Evolutionary conservation across 2,888 invertebrate species (phyloP).

Genomic region (Diaperis boleti): DNA sequence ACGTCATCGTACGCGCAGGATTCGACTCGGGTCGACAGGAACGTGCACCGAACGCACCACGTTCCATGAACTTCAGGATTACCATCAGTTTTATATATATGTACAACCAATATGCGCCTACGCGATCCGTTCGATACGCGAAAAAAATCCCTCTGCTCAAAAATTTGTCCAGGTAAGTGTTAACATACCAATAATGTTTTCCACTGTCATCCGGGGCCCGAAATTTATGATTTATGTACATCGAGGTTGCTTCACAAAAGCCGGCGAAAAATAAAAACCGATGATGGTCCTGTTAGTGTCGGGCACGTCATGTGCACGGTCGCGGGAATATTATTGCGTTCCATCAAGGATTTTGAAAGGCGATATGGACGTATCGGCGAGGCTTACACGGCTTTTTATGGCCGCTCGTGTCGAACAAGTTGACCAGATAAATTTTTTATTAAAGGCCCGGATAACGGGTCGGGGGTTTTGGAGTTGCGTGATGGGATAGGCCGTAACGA

Average conservation of each 20-base stretch:
- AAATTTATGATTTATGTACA: slow-evolving; percentile 62
- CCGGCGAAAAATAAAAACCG: slow-evolving; percentile 54
- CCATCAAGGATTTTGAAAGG: slow-evolving; percentile 42
- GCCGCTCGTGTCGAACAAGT: slow-evolving; percentile 34
- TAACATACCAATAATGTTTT: slow-evolving; percentile 62
- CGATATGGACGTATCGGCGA: slow-evolving; percentile 40
- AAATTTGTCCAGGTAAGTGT: slow-evolving; percentile 59
- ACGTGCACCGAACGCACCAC: slow-evolving; percentile 36
- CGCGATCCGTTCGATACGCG: slow-evolving; percentile 30
- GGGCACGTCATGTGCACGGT: slow-evolving; percentile 46
- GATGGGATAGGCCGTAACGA: too few species aligned
- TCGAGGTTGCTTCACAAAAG: slow-evolving; percentile 51
- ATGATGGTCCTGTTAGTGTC: slow-evolving; percentile 57
- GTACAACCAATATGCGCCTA: slow-evolving; percentile 37
- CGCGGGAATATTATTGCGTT: slow-evolving; percentile 39
- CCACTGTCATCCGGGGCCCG: slow-evolving; percentile 57
- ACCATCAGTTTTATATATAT: slow-evolving; percentile 43
- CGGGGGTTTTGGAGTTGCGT: slow-evolving; percentile 12
- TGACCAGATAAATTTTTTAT: slow-evolving; percentile 37
- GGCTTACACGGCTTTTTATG: slow-evolving; percentile 37
- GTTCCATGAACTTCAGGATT: slow-evolving; percentile 42
- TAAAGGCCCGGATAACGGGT: slow-evolving; percentile 21
- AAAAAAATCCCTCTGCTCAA: slow-evolving; percentile 38
- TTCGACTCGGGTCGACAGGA: slow-evolving; percentile 44
- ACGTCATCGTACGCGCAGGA: slow-evolving; percentile 47